Percentiles rank a stretch among this genome's conserved stretches.
These are phyloP conservation scores for Eristalis tenax DNA, from an alignment of 2,888 invertebrate genomes.

Conservation along the genomic window DNA sequence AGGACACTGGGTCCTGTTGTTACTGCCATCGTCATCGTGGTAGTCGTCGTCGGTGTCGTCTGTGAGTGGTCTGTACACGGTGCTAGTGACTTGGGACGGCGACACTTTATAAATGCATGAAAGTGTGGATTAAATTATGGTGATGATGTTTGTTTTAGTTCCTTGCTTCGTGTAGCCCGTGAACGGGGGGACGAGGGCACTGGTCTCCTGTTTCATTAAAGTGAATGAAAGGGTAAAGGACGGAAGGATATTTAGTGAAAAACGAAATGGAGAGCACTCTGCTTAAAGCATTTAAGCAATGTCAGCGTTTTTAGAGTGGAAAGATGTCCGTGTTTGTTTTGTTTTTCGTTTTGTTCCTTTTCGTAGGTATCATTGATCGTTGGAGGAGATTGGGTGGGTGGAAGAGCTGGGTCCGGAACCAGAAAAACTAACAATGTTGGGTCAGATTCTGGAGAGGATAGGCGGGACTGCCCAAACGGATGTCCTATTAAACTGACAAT, in stretches of 20 bases:
- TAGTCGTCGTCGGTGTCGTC: neutral
- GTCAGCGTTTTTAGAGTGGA: neutral
- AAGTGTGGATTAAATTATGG: constrained; percentile 68
- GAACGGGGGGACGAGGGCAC: neutral
- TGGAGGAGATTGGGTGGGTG: neutral
- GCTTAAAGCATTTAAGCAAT: neutral
- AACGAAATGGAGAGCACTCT: neutral
- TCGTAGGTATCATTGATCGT: neutral
- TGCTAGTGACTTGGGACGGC: constrained; percentile 49
- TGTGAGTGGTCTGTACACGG: constrained; percentile 12
- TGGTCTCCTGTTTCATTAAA: constrained; percentile 4
- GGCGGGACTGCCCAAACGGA: too few relatives aligned
- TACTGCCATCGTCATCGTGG: neutral
- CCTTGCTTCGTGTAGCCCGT: constrained; percentile 11
- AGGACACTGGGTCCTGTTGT: constrained; percentile 49
- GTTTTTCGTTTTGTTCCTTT: neutral
- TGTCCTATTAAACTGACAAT: too few relatives aligned
- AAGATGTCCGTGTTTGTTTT: neutral
- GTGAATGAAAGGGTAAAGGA: neutral
- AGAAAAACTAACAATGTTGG: too few relatives aligned
- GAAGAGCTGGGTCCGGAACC: too few relatives aligned
- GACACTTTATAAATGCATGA: constrained; percentile 69
- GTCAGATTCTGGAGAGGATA: too few relatives aligned
- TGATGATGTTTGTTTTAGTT: constrained; percentile 64
- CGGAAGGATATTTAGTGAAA: neutral